Percentiles rank a stretch among this genome's conserved stretches.
These are phyloP conservation scores for Dinoponera quadriceps DNA, from an alignment of 1,140 invertebrate genomes.

Conservation along the genomic window DNA sequence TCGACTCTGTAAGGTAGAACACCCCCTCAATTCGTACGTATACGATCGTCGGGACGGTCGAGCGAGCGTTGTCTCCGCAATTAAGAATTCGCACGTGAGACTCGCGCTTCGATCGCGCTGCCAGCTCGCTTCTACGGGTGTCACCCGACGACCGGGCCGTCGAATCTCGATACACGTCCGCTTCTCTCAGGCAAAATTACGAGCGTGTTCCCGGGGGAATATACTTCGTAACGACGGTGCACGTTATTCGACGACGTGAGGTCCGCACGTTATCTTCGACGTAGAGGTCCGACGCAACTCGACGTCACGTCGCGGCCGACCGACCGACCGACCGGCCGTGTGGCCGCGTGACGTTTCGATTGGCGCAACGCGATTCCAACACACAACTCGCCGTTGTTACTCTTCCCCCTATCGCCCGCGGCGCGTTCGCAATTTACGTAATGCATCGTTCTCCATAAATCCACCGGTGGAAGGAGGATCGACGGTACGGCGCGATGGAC, in stretches of 20 bases:
- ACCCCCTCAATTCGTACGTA: too few species aligned
- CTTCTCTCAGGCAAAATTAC: background rate
- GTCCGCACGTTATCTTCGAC: constrained; percentile 39
- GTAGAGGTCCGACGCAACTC: constrained; percentile 12
- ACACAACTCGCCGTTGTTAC: constrained; percentile 29
- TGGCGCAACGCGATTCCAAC: constrained; percentile 50
- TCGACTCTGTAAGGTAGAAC: too few species aligned
- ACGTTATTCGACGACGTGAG: constrained; percentile 13
- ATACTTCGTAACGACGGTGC: background rate
- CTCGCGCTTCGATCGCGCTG: too few species aligned
- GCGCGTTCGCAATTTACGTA: constrained; percentile 80
- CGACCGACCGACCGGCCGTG: constrained; percentile 12
- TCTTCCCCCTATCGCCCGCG: constrained; percentile 67
- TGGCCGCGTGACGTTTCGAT: constrained; percentile 32
- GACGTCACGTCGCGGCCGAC: constrained; percentile 15
- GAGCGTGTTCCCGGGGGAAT: background rate
- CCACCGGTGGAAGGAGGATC: constrained; percentile 71
- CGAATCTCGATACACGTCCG: background rate
- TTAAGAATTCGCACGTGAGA: too few species aligned
- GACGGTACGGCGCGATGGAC: constrained; percentile 72
- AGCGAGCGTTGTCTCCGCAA: too few species aligned
- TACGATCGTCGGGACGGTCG: too few species aligned
- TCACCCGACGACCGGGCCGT: background rate
- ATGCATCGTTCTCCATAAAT: constrained; percentile 82
- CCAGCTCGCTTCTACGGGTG: background rate